Evolutionary conservation across 2,888 invertebrate genomes (phyloP).

Genomic region (Heliconius hortense): DNA sequence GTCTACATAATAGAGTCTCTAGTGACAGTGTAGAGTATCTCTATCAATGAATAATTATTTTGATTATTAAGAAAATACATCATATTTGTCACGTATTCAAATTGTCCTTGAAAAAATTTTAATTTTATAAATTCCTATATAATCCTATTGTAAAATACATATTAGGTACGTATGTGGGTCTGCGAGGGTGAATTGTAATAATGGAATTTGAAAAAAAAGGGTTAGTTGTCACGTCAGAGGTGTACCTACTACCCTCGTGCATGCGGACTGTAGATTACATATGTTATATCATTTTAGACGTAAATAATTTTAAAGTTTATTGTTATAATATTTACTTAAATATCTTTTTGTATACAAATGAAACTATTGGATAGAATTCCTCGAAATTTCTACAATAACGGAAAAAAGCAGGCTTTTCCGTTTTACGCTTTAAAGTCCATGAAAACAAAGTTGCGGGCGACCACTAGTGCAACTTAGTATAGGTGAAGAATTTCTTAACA

Average conservation of each 20-base stretch:
- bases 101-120: slow-evolving; percentile 4
- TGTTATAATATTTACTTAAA: too few relatives aligned
- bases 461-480: too few relatives aligned
- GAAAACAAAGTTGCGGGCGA: too few relatives aligned
- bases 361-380: too few relatives aligned
- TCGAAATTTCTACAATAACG: too few relatives aligned
- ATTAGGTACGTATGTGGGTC: neutral
- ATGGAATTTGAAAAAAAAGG: slow-evolving; percentile 15
- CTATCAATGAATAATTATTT: neutral
- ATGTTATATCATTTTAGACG: neutral
- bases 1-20: neutral
- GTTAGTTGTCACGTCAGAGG: slow-evolving; percentile 20
- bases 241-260: neutral
- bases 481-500: too few relatives aligned
- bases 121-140: neutral
- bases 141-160: neutral
- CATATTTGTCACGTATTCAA: neutral
- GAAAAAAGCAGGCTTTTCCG: too few relatives aligned
- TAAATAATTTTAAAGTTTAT: too few relatives aligned
- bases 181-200: neutral
- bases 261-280: neutral
- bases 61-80: neutral
- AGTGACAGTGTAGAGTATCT: slow-evolving; percentile 6
- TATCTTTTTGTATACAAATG: too few relatives aligned
- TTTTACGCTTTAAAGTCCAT: too few relatives aligned